These are phyloP conservation scores for Archaeoteleia sp. DNA, from an alignment of 2,888 invertebrate genomes.

Conservation along the genomic window DNA sequence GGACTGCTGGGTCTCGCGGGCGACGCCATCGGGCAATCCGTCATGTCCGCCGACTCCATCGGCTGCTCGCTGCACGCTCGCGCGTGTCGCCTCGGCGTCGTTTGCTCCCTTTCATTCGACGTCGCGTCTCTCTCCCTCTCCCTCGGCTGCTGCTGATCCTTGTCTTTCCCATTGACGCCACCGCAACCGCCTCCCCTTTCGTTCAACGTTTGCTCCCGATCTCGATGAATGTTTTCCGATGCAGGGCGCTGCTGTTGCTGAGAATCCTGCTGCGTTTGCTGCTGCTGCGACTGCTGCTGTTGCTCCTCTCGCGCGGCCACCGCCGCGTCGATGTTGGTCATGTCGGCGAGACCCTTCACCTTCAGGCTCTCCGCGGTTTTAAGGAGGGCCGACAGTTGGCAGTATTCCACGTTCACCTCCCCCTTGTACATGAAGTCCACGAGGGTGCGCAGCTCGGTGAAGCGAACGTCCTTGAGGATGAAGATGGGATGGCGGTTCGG, in stretches of 20 bases:
- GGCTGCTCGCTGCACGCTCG: conserved; percentile 64
- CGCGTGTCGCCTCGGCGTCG: conserved; percentile 56
- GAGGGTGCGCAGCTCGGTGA: conserved; percentile 91
- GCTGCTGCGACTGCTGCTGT: conserved; percentile 75
- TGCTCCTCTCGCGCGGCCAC: conserved; percentile 75
- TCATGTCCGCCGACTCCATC: conserved; percentile 66
- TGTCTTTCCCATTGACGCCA: conserved; percentile 58
- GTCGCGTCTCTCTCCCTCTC: conserved; percentile 48
- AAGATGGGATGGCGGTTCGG: conserved; percentile 95
- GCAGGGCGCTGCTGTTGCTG: conserved; percentile 58
- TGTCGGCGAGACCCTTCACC: conserved; percentile 94
- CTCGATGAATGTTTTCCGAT: conserved; percentile 62
- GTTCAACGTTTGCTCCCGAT: conserved; percentile 34
- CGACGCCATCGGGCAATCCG: conserved; percentile 60
- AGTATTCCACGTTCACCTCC: conserved; percentile 95
- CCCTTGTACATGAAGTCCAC: conserved; percentile 98
- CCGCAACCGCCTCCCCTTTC: conserved; percentile 60
- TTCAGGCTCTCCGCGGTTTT: conserved; percentile 95
- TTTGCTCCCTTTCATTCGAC: conserved; percentile 55
- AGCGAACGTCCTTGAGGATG: conserved; percentile 95
- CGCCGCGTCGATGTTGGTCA: conserved; percentile 87
- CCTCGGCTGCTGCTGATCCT: conserved; percentile 53
- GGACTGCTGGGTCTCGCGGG: conserved; percentile 66
- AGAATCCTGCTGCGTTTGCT: conserved; percentile 77
- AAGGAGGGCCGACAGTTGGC: conserved; percentile 91